These are phyloP conservation scores for Chironomus tentans DNA, from an alignment of 2,888 invertebrate species.

Conservation along the genomic window DNA sequence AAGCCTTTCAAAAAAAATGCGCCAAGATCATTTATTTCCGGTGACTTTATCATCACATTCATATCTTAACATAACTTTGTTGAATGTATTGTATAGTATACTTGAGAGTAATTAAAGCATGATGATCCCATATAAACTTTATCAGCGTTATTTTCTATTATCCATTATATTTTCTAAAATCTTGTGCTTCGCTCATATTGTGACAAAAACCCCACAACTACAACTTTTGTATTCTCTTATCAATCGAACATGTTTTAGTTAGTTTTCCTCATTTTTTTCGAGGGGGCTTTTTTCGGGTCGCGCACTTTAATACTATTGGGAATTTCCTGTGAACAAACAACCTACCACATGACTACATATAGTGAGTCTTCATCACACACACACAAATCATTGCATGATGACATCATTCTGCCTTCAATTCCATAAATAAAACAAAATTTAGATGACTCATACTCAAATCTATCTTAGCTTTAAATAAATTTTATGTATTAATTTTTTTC, in stretches of 20 bases:
- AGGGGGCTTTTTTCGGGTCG: not conserved
- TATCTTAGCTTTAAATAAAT: not conserved
- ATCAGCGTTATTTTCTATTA: not conserved
- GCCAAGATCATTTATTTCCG: not conserved
- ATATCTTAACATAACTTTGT: not conserved
- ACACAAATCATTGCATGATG: not conserved
- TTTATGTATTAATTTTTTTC: not conserved
- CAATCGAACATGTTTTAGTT: too few relatives aligned
- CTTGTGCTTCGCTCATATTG: slow-evolving; percentile 4
- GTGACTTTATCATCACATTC: not conserved
- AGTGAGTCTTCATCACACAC: not conserved
- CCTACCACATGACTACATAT: not conserved
- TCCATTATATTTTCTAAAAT: not conserved
- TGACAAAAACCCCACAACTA: not conserved
- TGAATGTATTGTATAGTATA: too few relatives aligned
- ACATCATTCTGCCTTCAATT: not conserved
- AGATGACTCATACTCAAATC: not conserved
- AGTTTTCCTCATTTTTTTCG: not conserved
- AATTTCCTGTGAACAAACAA: not conserved
- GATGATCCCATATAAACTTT: slow-evolving; percentile 1
- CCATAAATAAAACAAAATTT: not conserved
- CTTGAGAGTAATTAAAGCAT: not conserved
- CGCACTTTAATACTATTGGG: not conserved
- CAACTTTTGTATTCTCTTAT: not conserved
- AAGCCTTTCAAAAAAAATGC: too few relatives aligned